These are phyloP conservation scores for Lophius piscatorius DNA, from an alignment of 2,113 vertebrate genomes.

Conservation along the genomic window DNA sequence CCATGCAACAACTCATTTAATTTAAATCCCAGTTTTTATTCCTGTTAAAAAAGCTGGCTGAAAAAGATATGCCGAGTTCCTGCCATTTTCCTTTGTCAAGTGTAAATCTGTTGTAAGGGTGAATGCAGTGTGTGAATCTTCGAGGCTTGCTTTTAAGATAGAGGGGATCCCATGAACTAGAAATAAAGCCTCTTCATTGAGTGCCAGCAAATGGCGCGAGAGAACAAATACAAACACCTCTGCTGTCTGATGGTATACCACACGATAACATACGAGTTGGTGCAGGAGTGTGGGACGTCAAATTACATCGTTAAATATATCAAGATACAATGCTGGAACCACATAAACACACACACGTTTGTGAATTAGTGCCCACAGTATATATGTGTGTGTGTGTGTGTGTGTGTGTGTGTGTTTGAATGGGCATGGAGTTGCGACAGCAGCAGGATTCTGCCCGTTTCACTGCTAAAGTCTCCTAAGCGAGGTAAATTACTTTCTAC, in stretches of 20 bases:
- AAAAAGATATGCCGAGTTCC: not conserved
- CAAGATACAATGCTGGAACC: conserved; percentile 20
- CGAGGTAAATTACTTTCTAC: conserved; percentile 39
- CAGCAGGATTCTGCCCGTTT: conserved; percentile 49
- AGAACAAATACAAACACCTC: conserved; percentile 42
- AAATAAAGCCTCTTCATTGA: conserved; percentile 38
- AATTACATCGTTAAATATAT: conserved; percentile 11
- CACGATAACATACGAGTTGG: conserved; percentile 39
- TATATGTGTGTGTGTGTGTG: no score
- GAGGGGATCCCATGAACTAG: conserved; percentile 45
- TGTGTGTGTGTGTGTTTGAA: not conserved
- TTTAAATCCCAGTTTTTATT: no score
- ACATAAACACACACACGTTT: conserved; percentile 10
- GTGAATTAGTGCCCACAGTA: no score
- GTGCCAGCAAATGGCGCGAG: conserved; percentile 34
- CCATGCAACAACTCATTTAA: no score
- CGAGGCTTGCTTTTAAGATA: conserved; percentile 21
- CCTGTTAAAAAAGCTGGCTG: no score
- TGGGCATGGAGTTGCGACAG: conserved; percentile 37
- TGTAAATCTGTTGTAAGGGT: not conserved
- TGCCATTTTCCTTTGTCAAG: conserved; percentile 5
- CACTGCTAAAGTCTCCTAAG: conserved; percentile 37
- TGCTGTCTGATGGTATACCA: conserved; percentile 1
- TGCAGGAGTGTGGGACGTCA: conserved; percentile 32
- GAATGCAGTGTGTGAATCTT: conserved; percentile 3